These are phyloP conservation scores for Pipistrellus pipistrellus DNA, from an alignment of 2,797 vertebrate species.

Conservation along the genomic window DNA sequence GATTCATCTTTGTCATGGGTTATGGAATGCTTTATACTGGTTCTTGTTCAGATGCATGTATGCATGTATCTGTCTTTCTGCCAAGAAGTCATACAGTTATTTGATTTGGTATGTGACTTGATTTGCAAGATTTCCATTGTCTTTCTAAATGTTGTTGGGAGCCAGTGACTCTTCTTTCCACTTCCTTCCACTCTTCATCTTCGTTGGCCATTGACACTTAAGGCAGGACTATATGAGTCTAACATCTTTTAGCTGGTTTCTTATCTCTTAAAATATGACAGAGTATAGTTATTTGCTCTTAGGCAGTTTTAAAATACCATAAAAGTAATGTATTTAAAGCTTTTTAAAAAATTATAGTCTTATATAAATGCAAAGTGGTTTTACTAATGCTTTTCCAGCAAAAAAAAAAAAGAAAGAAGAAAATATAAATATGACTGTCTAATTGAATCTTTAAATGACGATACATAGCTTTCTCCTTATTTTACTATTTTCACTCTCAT, in stretches of 20 bases:
- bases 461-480: neutral
- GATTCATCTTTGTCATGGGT: neutral
- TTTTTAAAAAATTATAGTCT: neutral
- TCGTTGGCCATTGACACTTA: neutral
- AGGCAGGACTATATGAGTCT: neutral
- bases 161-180: neutral
- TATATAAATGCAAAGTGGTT: neutral
- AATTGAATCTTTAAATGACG: neutral
- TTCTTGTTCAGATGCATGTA: neutral
- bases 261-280: slow-evolving; percentile 15
- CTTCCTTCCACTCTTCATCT: neutral
- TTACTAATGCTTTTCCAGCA: neutral
- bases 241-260: neutral
- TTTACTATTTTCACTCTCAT: neutral
- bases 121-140: neutral
- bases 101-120: neutral
- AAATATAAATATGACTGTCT: neutral
- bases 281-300: neutral
- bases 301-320: slow-evolving; percentile 16
- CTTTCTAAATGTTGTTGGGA: neutral
- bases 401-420: neutral
- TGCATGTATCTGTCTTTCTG: neutral
- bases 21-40: neutral
- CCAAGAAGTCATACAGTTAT: neutral
- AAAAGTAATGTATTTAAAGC: neutral